phyloP scores from a whole-genome alignment of 1,140 invertebrate species.

The Carcinoscorpius rotundicauda region DNA sequence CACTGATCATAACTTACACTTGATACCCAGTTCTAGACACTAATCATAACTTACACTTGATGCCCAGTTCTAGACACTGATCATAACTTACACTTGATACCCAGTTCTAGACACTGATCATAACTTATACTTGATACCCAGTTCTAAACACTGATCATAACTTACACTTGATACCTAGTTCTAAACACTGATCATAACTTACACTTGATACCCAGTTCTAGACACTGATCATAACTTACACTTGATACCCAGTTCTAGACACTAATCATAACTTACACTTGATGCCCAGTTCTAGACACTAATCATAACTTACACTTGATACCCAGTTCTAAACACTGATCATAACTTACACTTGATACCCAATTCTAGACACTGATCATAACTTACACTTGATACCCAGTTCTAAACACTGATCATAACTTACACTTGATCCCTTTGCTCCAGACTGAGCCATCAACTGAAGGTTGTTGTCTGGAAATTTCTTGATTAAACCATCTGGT shows the following conservation, averaged over 20 bases:
- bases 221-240: too few relatives aligned
- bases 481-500: slow-evolving; percentile 59
- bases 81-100: too few relatives aligned
- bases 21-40: neutral
- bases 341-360: slow-evolving; percentile 45
- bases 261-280: slow-evolving; percentile 36
- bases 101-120: neutral
- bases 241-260: neutral
- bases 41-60: slow-evolving; percentile 45
- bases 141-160: too few relatives aligned
- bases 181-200: slow-evolving; percentile 18
- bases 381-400: too few relatives aligned
- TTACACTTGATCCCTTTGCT: slow-evolving; percentile 82
- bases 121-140: slow-evolving; percentile 51
- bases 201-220: too few relatives aligned
- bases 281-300: too few relatives aligned
- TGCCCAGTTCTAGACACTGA: too few relatives aligned
- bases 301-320: too few relatives aligned
- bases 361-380: neutral
- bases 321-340: neutral
- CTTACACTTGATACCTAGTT: too few relatives aligned
- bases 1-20: too few relatives aligned
- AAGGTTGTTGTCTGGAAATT: slow-evolving; percentile 90
- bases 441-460: slow-evolving; percentile 97
- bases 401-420: slow-evolving; percentile 9